phyloP scores from a whole-genome alignment of 1,140 invertebrate genomes.

The Atta texana region DNA sequence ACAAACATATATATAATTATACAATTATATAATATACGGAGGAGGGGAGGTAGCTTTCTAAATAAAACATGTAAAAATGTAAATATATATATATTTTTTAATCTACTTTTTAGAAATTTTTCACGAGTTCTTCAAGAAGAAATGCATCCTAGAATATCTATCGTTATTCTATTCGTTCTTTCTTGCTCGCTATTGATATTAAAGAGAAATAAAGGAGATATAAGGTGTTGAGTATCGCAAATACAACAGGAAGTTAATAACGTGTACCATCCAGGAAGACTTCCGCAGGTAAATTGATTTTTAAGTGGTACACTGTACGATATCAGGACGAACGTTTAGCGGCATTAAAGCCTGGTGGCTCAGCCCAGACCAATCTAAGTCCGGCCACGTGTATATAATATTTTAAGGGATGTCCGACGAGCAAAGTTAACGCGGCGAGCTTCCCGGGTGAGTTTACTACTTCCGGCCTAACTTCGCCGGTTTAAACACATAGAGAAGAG shows the following conservation, averaged over 20 bases:
- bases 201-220: background rate
- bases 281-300: conserved; percentile 55
- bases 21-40: background rate
- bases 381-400: conserved; percentile 60
- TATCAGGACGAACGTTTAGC: conserved; percentile 36
- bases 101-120: background rate
- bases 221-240: background rate
- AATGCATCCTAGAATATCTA: background rate
- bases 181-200: conserved; percentile 2
- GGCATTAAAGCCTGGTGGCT: conserved; percentile 9
- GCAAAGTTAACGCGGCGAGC: conserved; percentile 50
- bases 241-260: conserved; percentile 43
- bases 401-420: conserved; percentile 59
- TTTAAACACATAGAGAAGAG: conserved; percentile 16
- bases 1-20: background rate
- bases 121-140: background rate
- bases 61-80: background rate
- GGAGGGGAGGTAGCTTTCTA: background rate
- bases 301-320: conserved; percentile 30
- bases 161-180: background rate
- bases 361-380: conserved; percentile 51
- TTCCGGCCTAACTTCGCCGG: conserved; percentile 64
- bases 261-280: conserved; percentile 9
- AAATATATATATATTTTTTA: background rate
- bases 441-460: conserved; percentile 57